Conservation (phyloP, 2,113 vertebrate genomes). For the Sylvia atricapilla region DNA sequence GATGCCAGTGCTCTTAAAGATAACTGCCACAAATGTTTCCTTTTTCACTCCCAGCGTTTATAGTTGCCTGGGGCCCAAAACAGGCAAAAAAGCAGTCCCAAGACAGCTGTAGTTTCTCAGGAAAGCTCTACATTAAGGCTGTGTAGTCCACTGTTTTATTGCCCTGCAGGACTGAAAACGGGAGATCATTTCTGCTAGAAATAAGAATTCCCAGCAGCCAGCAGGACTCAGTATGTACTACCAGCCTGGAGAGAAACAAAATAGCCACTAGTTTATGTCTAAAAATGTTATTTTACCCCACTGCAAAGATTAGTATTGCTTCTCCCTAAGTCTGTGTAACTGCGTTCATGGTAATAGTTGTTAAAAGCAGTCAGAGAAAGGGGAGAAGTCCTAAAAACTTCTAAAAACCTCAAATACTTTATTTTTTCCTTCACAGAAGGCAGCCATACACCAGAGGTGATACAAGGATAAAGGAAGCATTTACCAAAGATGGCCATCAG, state of each 20-base stretch:
- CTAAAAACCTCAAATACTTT: neutral
- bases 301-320: neutral
- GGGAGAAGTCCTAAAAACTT: neutral
- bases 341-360: neutral
- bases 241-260: neutral
- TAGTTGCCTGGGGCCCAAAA: slow-evolving; percentile 5
- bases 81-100: neutral
- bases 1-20: neutral
- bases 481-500: neutral
- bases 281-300: neutral
- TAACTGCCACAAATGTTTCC: slow-evolving; percentile 26
- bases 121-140: slow-evolving; percentile 10
- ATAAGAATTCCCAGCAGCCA: neutral
- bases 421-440: neutral
- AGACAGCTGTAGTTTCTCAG: slow-evolving; percentile 48
- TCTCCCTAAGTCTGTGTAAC: neutral
- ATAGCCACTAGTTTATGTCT: neutral
- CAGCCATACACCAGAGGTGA: neutral
- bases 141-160: slow-evolving; percentile 18
- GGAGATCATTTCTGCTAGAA: neutral
- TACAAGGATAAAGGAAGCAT: neutral
- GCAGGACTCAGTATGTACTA: neutral
- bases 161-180: neutral
- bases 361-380: neutral
- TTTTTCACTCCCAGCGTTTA: neutral